Conservation (phyloP, 2,888 invertebrate species). For the Litoditis marina region DNA sequence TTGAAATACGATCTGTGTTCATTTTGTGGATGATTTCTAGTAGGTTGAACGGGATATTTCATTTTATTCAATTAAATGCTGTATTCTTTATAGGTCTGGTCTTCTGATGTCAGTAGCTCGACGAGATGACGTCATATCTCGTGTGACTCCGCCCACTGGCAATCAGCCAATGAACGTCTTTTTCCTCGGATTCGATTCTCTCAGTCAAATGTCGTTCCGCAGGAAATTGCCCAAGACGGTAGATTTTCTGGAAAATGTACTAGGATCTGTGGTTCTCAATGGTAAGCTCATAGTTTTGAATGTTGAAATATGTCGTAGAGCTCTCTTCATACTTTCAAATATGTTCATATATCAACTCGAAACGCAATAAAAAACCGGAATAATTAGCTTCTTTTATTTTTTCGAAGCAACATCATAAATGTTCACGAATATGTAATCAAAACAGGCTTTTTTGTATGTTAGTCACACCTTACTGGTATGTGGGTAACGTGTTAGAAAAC, state of each 20-base stretch:
- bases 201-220: constrained; percentile 79
- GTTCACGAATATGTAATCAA: neutral
- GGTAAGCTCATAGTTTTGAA: no score
- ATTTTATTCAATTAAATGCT: neutral
- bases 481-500: no score
- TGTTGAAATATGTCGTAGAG: no score
- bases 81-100: constrained; percentile 19
- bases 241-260: constrained; percentile 67
- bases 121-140: neutral
- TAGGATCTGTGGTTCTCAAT: constrained; percentile 57
- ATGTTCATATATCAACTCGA: no score
- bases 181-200: constrained; percentile 78
- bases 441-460: neutral
- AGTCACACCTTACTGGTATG: no score
- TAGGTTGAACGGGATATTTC: neutral
- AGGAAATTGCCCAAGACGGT: constrained; percentile 77
- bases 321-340: no score
- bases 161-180: constrained; percentile 37
- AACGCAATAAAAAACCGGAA: no score
- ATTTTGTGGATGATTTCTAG: no score
- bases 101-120: constrained; percentile 28
- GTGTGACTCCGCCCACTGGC: constrained; percentile 1
- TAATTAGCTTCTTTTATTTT: neutral
- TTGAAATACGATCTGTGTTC: no score
- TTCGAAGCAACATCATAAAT: neutral